phyloP scores from a whole-genome alignment of 2,888 invertebrate genomes.

The Stratiomys singularior region DNA sequence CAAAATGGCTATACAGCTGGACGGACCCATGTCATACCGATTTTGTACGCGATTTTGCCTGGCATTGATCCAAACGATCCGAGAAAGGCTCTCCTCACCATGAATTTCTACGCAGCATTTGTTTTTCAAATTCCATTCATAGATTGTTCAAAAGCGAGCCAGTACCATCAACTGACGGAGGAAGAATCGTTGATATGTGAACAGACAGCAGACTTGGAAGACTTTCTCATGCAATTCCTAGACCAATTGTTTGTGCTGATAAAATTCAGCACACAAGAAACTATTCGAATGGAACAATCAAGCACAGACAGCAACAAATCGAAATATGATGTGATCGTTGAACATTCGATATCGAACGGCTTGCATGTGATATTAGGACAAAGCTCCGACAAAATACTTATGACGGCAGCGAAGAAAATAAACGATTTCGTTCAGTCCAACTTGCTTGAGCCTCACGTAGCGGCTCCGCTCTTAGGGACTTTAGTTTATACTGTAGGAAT shows the following conservation, averaged over 20 bases:
- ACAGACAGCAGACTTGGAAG: slow-evolving; percentile 87
- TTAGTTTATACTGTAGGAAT: slow-evolving; percentile 74
- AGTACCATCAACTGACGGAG: slow-evolving; percentile 78
- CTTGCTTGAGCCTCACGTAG: slow-evolving; percentile 85
- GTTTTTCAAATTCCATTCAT: slow-evolving; percentile 83
- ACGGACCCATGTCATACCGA: slow-evolving; percentile 81
- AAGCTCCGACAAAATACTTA: slow-evolving; percentile 73
- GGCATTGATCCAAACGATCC: slow-evolving; percentile 92
- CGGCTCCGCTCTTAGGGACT: slow-evolving; percentile 82
- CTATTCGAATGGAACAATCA: slow-evolving; percentile 73
- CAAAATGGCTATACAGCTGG: slow-evolving; percentile 75
- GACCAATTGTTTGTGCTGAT: slow-evolving; percentile 79
- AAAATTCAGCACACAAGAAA: slow-evolving; percentile 76
- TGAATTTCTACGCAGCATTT: slow-evolving; percentile 82
- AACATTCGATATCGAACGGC: slow-evolving; percentile 75
- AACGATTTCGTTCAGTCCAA: slow-evolving; percentile 77
- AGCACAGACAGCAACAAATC: slow-evolving; percentile 72
- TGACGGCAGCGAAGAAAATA: slow-evolving; percentile 78
- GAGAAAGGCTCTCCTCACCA: slow-evolving; percentile 77
- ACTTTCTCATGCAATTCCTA: slow-evolving; percentile 86
- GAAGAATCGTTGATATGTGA: slow-evolving; percentile 80
- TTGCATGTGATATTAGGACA: slow-evolving; percentile 77
- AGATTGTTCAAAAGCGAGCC: slow-evolving; percentile 83
- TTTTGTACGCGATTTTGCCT: slow-evolving; percentile 82
- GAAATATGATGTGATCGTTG: slow-evolving; percentile 77